These are phyloP conservation scores for Vicugna pacos DNA, from an alignment of 2,113 vertebrate species.

Conservation along the genomic window DNA sequence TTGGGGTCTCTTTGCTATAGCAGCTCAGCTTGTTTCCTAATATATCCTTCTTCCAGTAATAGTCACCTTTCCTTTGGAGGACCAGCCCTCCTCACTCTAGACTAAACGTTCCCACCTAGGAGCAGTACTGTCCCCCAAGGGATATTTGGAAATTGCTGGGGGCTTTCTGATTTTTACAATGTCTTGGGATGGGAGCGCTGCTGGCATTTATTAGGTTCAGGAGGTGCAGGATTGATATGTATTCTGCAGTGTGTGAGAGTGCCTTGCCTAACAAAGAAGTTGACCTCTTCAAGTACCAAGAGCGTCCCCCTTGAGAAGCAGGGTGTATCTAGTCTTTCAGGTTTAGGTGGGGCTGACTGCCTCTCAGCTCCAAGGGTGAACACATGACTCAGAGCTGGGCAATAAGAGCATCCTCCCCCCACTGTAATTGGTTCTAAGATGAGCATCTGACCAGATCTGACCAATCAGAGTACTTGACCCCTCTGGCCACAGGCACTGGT, in stretches of 20 bases:
- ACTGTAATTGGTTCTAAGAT: not conserved
- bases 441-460: not conserved
- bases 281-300: not conserved
- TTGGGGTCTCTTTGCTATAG: not conserved
- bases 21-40: not conserved
- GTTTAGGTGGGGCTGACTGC: not conserved
- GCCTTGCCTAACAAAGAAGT: not conserved
- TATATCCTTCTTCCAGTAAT: not conserved
- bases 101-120: not conserved
- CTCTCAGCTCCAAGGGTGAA: not conserved
- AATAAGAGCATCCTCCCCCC: not conserved
- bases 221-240: not conserved
- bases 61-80: not conserved
- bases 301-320: accelerated
- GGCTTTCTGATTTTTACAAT: not conserved
- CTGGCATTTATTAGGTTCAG: not conserved
- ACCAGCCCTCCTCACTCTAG: not conserved
- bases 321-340: accelerated
- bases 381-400: not conserved
- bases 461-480: not conserved
- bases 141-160: not conserved
- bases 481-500: not conserved
- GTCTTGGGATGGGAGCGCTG: not conserved
- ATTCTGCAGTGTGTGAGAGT: not conserved
- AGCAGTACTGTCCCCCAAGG: not conserved